These are phyloP conservation scores for Aporrectodea caliginosa DNA, from an alignment of 1,140 invertebrate species.

Conservation along the genomic window DNA sequence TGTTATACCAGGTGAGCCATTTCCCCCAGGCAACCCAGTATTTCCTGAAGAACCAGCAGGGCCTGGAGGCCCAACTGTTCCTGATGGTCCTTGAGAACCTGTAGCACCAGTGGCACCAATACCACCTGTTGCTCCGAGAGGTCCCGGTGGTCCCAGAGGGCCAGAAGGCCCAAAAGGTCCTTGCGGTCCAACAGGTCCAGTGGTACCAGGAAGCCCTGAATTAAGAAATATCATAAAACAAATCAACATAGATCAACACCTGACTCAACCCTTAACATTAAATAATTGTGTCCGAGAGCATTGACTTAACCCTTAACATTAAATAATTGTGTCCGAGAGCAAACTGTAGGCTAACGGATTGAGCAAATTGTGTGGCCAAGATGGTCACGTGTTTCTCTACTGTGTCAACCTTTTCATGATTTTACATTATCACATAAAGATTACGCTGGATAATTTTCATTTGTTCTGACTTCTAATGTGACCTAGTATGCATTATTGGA, in stretches of 20 bases:
- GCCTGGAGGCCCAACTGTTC: constrained; percentile 51
- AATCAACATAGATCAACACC: not conserved
- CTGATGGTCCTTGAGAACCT: constrained; percentile 46
- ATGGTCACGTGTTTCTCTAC: constrained; percentile 1
- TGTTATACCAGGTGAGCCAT: not conserved
- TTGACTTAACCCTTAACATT: not conserved
- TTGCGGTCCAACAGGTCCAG: constrained; percentile 18
- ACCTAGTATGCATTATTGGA: no score
- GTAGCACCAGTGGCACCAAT: not conserved
- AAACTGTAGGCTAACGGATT: not conserved
- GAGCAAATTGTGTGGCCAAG: not conserved
- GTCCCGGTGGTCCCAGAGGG: not conserved
- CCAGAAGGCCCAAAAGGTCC: constrained; percentile 14
- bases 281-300: not conserved
- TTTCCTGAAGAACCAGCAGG: constrained; percentile 37
- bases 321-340: not conserved
- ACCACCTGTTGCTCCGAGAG: constrained; percentile 6
- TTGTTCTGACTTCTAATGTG: no score
- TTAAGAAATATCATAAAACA: not conserved
- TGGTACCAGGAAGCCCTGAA: not conserved
- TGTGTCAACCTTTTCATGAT: no score
- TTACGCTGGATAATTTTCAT: no score
- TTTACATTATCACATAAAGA: no score
- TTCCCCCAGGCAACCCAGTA: not conserved
- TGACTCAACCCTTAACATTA: constrained; percentile 54